Conservation (phyloP, 2,113 vertebrate species). For the Dipodomys spectabilis region DNA sequence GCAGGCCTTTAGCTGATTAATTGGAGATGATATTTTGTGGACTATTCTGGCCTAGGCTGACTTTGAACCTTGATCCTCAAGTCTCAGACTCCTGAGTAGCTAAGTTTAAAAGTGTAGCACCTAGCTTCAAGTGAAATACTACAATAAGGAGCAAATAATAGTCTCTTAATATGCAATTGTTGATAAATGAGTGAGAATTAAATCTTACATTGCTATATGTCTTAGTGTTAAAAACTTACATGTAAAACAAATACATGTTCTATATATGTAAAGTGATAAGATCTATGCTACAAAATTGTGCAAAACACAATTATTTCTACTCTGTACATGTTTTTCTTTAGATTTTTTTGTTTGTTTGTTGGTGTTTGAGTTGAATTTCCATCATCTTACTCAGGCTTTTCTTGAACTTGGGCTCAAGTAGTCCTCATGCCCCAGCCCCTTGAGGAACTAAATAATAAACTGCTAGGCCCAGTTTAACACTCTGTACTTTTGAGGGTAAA, state of each 20-base stretch:
- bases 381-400: background rate
- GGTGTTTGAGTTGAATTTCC: background rate
- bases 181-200: background rate
- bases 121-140: background rate
- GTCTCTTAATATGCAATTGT: background rate
- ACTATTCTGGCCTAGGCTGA: too few relatives aligned
- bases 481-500: background rate
- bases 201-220: background rate
- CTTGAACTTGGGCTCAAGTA: background rate
- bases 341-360: too few relatives aligned
- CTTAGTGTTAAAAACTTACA: too few relatives aligned
- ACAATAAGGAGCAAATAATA: background rate
- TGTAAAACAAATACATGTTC: background rate
- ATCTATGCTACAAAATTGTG: background rate
- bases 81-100: too few relatives aligned
- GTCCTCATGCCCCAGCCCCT: background rate
- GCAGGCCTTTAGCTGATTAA: too few relatives aligned
- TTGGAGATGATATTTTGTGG: too few relatives aligned
- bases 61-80: too few relatives aligned
- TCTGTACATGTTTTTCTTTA: background rate
- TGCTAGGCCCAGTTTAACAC: background rate
- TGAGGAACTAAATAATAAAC: too few relatives aligned
- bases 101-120: too few relatives aligned
- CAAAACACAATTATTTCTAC: background rate
- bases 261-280: background rate